These are phyloP conservation scores for Nudaria mundana DNA, from an alignment of 2,888 invertebrate genomes.

Conservation along the genomic window DNA sequence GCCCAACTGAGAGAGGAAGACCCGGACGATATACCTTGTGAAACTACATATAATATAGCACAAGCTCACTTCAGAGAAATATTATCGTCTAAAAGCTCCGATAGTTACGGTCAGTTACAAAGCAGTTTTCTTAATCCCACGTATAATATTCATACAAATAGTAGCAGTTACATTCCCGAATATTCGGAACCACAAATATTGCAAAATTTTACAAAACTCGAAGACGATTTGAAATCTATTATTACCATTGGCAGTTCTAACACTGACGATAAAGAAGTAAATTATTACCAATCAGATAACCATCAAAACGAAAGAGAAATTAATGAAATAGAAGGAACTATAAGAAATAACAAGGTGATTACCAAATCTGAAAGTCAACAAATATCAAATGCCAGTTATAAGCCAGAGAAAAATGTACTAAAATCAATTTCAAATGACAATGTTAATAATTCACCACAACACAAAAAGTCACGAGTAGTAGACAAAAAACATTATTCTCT, in stretches of 20 bases:
- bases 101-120: constrained; percentile 70
- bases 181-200: constrained; percentile 58
- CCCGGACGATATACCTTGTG: constrained; percentile 66
- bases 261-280: constrained; percentile 59
- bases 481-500: constrained; percentile 76
- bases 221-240: constrained; percentile 74
- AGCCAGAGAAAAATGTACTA: constrained; percentile 52
- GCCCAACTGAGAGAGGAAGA: constrained; percentile 83
- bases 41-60: constrained; percentile 71
- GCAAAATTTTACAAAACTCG: constrained; percentile 65
- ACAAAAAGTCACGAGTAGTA: constrained; percentile 48
- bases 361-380: constrained; percentile 71
- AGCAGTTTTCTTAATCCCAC: constrained; percentile 47
- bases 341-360: constrained; percentile 71
- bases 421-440: constrained; percentile 71
- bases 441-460: constrained; percentile 48
- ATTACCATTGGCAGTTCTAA: constrained; percentile 72
- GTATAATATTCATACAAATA: constrained; percentile 41
- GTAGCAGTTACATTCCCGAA: constrained; percentile 49
- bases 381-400: constrained; percentile 47
- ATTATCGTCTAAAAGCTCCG: constrained; percentile 52
- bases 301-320: constrained; percentile 77
- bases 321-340: constrained; percentile 77
- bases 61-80: constrained; percentile 69
- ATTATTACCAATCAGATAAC: constrained; percentile 56